Evolutionary conservation across 2,888 invertebrate species (phyloP).

Genomic region (Mesorhabditis spiculigera): DNA sequence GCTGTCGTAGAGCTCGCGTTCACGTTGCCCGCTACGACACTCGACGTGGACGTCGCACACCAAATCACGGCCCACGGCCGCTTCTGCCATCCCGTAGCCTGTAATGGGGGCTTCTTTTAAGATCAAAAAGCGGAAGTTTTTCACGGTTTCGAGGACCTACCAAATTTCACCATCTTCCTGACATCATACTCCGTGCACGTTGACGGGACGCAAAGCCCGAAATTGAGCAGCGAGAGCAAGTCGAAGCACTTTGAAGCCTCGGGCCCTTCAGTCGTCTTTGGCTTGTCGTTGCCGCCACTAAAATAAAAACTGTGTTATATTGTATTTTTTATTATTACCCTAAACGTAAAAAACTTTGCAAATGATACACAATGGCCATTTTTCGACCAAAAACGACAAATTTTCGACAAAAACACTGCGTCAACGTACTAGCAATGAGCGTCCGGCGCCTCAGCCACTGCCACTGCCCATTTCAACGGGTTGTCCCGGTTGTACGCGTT

Average conservation of each 20-base stretch:
- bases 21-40: conserved; percentile 47
- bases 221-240: conserved; percentile 52
- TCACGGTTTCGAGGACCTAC: conserved; percentile 23
- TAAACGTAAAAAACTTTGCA: too few species aligned
- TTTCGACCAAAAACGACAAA: too few species aligned
- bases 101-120: conserved; percentile 11
- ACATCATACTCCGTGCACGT: conserved; percentile 58
- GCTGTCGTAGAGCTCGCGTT: conserved; percentile 42
- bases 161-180: conserved; percentile 45
- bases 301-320: too few species aligned
- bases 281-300: too few species aligned
- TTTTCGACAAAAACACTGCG: too few species aligned
- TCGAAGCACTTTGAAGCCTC: conserved; percentile 51
- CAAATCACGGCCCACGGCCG: conserved; percentile 34
- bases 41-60: conserved; percentile 54
- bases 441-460: conserved; percentile 25
- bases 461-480: conserved; percentile 46
- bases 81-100: conserved; percentile 49
- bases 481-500: conserved; percentile 54
- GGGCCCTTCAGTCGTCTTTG: too few species aligned
- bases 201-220: conserved; percentile 58
- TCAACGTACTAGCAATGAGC: conserved; percentile 36
- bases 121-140: neutral
- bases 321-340: too few species aligned
- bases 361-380: too few species aligned